phyloP scores from a whole-genome alignment of 35 echinoderm and acorn worm species.

The Ptychodera flava region DNA sequence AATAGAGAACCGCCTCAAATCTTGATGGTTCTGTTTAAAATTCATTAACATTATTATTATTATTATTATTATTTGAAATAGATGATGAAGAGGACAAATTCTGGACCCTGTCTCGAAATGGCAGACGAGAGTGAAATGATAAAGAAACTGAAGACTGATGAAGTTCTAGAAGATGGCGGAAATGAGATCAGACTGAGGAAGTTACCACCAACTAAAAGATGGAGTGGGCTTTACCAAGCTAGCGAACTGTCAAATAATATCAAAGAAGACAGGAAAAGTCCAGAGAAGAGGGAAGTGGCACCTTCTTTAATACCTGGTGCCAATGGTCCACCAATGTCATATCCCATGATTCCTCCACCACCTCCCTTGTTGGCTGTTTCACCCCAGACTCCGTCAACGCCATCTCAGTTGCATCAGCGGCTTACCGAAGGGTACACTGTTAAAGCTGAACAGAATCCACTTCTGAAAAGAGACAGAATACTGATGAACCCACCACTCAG shows the following conservation, averaged over 20 bases:
- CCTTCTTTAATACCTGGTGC: not conserved
- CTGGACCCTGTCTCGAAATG: no score
- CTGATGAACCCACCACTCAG: slow-evolving; percentile 20
- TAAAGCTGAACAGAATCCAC: not conserved
- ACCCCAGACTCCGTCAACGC: slow-evolving; percentile 49
- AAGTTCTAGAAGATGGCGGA: not conserved
- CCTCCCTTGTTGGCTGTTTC: slow-evolving; percentile 31
- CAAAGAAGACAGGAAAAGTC: slow-evolving; percentile 21
- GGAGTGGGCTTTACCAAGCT: slow-evolving; percentile 62
- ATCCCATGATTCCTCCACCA: slow-evolving; percentile 7
- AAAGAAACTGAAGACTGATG: no score
- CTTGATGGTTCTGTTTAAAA: no score
- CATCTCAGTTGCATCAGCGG: slow-evolving; percentile 32
- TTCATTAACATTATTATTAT: no score
- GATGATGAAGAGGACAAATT: no score
- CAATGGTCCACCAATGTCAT: slow-evolving; percentile 19
- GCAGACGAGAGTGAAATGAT: no score
- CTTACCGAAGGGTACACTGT: not conserved
- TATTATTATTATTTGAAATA: no score
- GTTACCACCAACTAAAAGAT: slow-evolving; percentile 88
- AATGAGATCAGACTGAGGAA: slow-evolving; percentile 56
- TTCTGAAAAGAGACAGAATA: not conserved
- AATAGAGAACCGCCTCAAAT: no score
- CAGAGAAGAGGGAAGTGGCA: not conserved
- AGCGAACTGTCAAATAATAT: slow-evolving; percentile 22